phyloP scores from a whole-genome alignment of 2,888 invertebrate genomes.

The Charanyca ferruginea region DNA sequence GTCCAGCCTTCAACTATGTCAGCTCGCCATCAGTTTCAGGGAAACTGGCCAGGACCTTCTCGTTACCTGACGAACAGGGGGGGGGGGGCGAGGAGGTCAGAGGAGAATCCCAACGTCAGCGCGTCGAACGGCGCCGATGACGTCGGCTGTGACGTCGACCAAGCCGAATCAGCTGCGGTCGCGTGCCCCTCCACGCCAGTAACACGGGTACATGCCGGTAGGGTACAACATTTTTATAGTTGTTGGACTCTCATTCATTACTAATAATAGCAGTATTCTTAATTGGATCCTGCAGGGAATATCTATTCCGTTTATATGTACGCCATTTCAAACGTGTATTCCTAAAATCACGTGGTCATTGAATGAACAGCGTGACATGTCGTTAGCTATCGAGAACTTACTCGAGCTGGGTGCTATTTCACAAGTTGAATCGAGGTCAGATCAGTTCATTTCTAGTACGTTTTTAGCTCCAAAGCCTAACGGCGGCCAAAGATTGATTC shows the following conservation, averaged over 20 bases:
- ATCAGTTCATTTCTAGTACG: too few species aligned
- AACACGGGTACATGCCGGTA: constrained; percentile 21
- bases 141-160: too few species aligned
- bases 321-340: too few species aligned
- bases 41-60: constrained; percentile 39
- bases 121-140: too few species aligned
- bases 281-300: too few species aligned
- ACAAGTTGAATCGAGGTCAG: too few species aligned
- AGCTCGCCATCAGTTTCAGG: constrained; percentile 14
- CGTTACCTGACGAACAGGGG: constrained; percentile 36
- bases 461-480: constrained; percentile 33
- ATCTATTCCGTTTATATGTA: too few species aligned
- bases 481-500: constrained; percentile 32
- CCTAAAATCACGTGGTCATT: too few species aligned
- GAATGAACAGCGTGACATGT: constrained; percentile 13
- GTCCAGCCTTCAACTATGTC: too few species aligned
- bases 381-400: constrained; percentile 2
- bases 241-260: constrained; percentile 16
- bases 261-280: constrained; percentile 13
- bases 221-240: constrained; percentile 7
- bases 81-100: constrained; percentile 25
- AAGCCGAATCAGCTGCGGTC: too few species aligned
- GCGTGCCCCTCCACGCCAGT: too few species aligned
- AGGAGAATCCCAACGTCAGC: too few species aligned
- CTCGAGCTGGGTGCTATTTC: constrained; percentile 10